These are phyloP conservation scores for Lasioglossum baleicum DNA, from an alignment of 1,140 invertebrate genomes.

Conservation along the genomic window DNA sequence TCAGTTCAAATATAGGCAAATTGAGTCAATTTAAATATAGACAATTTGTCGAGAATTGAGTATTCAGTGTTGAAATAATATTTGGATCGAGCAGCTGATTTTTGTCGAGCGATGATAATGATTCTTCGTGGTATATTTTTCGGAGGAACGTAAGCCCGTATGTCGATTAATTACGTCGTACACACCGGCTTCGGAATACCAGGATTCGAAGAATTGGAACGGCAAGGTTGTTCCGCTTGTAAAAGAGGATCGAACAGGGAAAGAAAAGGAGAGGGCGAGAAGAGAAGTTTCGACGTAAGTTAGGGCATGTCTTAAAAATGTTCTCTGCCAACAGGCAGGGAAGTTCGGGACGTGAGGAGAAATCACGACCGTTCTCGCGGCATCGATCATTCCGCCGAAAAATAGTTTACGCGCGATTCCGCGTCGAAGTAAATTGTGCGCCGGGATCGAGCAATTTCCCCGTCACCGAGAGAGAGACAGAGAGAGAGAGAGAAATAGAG, in stretches of 20 bases:
- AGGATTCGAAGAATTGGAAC: conserved; percentile 6
- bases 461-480: neutral
- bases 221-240: conserved; percentile 7
- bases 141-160: too few species aligned
- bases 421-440: conserved; percentile 26
- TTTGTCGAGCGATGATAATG: too few species aligned
- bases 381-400: conserved; percentile 39
- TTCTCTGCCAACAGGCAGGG: conserved; percentile 25
- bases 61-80: too few species aligned
- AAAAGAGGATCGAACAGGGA: neutral
- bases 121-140: too few species aligned
- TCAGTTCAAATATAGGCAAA: too few species aligned
- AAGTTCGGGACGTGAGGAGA: conserved; percentile 54
- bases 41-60: too few species aligned
- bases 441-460: conserved; percentile 14
- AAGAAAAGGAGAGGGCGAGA: neutral
- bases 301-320: conserved; percentile 54
- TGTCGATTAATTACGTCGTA: too few species aligned
- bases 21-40: too few species aligned
- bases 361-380: conserved; percentile 33
- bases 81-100: too few species aligned
- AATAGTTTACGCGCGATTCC: conserved; percentile 31
- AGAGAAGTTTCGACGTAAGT: conserved; percentile 56
- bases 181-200: neutral
- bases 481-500: too few species aligned